A percentile compares a stretch with the other conserved stretches of the same genome.
These are phyloP conservation scores for Ormyrus nitidulus DNA, from an alignment of 2,888 invertebrate species.

Conservation along the genomic window DNA sequence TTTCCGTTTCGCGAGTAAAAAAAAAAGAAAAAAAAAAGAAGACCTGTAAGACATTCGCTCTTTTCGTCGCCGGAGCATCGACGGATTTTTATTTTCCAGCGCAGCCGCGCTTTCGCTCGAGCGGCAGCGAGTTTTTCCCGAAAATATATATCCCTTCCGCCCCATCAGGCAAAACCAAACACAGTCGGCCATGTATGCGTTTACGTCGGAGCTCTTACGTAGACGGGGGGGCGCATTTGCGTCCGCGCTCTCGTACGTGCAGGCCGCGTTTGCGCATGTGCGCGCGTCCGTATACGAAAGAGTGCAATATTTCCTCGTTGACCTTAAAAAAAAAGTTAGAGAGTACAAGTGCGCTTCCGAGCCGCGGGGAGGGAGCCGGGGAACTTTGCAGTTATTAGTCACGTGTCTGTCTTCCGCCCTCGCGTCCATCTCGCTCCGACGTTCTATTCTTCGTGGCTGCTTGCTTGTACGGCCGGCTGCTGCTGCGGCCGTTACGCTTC, in stretches of 20 bases:
- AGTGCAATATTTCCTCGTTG: conserved; percentile 40
- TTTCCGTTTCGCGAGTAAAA: too few relatives aligned
- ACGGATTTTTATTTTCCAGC: too few relatives aligned
- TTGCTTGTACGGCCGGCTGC: not conserved
- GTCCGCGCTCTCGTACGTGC: not conserved
- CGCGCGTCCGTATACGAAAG: not conserved
- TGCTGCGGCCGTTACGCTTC: too few relatives aligned
- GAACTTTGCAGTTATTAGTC: conserved; percentile 29
- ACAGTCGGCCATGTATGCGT: too few relatives aligned
- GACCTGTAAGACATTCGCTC: too few relatives aligned
- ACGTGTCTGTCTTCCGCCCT: not conserved
- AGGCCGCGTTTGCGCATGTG: not conserved
- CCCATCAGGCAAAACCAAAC: too few relatives aligned
- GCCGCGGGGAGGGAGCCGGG: not conserved
- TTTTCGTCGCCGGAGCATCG: too few relatives aligned
- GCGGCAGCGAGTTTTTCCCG: too few relatives aligned
- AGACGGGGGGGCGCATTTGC: not conserved
- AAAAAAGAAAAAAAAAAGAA: too few relatives aligned
- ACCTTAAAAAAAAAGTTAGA: conserved; percentile 30
- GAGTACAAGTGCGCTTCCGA: not conserved
- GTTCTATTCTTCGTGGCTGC: not conserved
- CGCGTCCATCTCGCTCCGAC: not conserved
- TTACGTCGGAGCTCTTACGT: too few relatives aligned
- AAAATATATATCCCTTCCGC: too few relatives aligned
- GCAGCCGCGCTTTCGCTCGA: too few relatives aligned